Conservation (phyloP, 2,797 vertebrate species). For the Sparidentex hasta region DNA sequence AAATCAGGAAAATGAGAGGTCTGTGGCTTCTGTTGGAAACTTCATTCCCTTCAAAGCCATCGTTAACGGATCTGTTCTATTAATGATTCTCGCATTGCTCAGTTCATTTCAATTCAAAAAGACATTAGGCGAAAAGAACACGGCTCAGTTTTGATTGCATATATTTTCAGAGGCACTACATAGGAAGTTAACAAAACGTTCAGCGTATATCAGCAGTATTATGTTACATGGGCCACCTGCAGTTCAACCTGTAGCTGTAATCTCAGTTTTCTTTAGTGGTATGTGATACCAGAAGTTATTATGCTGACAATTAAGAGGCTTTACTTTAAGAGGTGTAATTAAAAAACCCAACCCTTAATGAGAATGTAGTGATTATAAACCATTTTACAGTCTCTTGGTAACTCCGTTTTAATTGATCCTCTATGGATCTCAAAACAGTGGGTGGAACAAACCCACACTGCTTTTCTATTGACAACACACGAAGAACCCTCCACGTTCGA, state of each 20-base stretch:
- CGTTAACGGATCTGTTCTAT: conserved; percentile 49
- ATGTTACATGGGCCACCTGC: neutral
- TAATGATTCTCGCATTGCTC: conserved; percentile 57
- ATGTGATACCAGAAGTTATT: neutral
- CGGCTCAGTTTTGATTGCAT: conserved; percentile 2
- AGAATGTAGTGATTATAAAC: conserved; percentile 5
- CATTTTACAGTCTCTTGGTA: neutral
- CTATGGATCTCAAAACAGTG: conserved; percentile 20
- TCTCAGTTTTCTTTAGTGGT: neutral
- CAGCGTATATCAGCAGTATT: neutral
- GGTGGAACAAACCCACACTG: conserved; percentile 31
- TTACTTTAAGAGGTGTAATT: neutral
- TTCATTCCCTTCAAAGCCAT: conserved; percentile 42
- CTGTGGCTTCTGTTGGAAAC: conserved; percentile 39
- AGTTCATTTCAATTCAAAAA: conserved; percentile 52
- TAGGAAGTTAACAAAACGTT: conserved; percentile 7
- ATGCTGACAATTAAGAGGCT: conserved; percentile 5
- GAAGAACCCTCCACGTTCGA: conserved; percentile 6
- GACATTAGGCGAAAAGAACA: conserved; percentile 30
- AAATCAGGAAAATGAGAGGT: conserved; percentile 51
- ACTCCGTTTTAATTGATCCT: conserved; percentile 25
- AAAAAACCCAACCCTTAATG: conserved; percentile 14
- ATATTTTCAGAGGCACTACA: conserved; percentile 11
- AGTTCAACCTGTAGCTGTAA: neutral
- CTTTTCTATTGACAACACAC: conserved; percentile 25